phyloP scores from a whole-genome alignment of 2,888 invertebrate genomes.

The Drosophila fungiperda region DNA sequence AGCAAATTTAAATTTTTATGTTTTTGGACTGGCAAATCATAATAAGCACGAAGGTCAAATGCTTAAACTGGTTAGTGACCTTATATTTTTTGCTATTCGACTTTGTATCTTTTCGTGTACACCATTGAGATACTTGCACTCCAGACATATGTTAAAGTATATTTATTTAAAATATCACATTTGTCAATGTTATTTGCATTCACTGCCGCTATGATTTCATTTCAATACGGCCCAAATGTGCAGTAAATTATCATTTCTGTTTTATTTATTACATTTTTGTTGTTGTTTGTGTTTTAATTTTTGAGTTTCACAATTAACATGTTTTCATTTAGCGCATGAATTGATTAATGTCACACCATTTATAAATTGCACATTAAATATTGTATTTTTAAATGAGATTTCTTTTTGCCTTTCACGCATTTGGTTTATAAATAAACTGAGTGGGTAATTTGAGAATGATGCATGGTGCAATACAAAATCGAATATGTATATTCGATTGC shows the following conservation, averaged over 20 bases:
- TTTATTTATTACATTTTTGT: constrained; percentile 16
- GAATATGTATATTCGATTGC: constrained; percentile 42
- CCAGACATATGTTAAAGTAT: constrained; percentile 50
- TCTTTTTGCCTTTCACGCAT: constrained; percentile 24
- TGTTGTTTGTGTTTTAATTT: background rate
- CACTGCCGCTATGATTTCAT: constrained; percentile 52
- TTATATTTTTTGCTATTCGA: constrained; percentile 7
- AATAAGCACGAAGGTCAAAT: constrained; percentile 73
- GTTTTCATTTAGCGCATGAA: constrained; percentile 70
- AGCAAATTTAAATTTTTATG: constrained; percentile 19
- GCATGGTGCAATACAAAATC: constrained; percentile 47
- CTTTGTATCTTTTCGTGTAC: constrained; percentile 39
- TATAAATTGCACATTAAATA: constrained; percentile 57
- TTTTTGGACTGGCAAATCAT: constrained; percentile 28
- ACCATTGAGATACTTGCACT: constrained; percentile 22
- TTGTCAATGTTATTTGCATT: constrained; percentile 57
- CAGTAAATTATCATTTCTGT: constrained; percentile 49
- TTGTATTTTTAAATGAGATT: constrained; percentile 46
- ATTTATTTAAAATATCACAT: constrained; percentile 60
- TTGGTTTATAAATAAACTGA: constrained; percentile 49
- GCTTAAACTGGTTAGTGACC: constrained; percentile 43
- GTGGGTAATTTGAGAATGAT: constrained; percentile 56
- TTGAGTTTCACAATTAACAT: constrained; percentile 62
- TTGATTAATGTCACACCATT: constrained; percentile 70
- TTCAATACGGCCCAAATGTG: constrained; percentile 41